Conservation (phyloP, 2,113 vertebrate genomes). For the Empidonax traillii region DNA sequence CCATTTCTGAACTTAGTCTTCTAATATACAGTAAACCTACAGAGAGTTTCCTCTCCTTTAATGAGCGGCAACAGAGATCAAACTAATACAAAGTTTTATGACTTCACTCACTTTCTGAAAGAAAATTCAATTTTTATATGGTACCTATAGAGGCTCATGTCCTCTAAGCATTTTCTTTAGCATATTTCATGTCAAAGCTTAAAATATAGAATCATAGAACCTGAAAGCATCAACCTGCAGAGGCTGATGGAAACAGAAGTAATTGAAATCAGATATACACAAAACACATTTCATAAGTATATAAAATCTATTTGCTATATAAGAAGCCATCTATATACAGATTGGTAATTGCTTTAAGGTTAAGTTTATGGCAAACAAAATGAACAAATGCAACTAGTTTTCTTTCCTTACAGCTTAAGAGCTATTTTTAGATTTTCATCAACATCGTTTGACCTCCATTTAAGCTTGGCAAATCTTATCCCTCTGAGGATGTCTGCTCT, state of each 20-base stretch:
- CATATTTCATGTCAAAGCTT: neutral
- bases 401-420: neutral
- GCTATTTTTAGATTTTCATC: neutral
- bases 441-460: neutral
- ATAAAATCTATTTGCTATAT: neutral
- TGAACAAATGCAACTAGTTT: neutral
- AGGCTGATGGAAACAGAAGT: neutral
- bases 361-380: neutral
- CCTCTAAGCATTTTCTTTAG: neutral
- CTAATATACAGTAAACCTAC: neutral
- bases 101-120: neutral
- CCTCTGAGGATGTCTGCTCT: neutral
- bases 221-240: neutral
- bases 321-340: neutral
- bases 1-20: neutral
- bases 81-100: neutral
- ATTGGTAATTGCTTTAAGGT: neutral
- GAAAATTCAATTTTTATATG: neutral
- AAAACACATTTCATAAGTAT: neutral
- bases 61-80: neutral
- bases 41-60: neutral
- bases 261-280: neutral
- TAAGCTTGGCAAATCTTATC: neutral
- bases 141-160: neutral
- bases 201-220: neutral